Evolutionary conservation across 2,113 vertebrate genomes (phyloP).

Genomic region (Nesogale talazaci): DNA sequence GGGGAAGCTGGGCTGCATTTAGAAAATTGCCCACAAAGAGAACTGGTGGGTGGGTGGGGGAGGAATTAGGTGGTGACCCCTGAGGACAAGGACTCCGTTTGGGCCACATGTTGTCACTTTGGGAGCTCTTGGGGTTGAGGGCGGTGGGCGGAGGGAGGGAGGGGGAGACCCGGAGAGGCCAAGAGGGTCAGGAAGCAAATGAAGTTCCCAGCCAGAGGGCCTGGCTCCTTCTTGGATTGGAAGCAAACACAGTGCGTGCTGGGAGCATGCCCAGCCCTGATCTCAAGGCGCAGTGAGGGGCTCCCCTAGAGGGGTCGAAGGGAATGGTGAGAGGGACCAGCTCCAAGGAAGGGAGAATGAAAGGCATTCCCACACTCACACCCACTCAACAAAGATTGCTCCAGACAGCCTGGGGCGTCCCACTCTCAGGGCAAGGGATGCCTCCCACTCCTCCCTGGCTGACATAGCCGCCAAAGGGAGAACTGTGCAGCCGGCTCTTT

Average conservation of each 20-base stretch:
- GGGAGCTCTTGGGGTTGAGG: constrained; percentile 13
- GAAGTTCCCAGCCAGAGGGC: background rate
- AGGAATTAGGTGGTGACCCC: background rate
- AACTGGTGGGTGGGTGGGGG: constrained; percentile 34
- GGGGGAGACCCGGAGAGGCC: background rate
- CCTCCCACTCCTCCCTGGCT: background rate
- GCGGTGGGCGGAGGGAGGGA: background rate
- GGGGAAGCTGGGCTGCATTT: constrained; percentile 75
- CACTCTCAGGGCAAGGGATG: background rate
- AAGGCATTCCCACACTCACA: background rate
- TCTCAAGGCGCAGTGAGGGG: background rate
- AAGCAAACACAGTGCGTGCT: background rate
- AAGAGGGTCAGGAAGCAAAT: background rate
- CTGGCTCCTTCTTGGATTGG: constrained; percentile 48
- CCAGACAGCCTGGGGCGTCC: background rate
- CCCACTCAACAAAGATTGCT: background rate
- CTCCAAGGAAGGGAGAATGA: accelerated
- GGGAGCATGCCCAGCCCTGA: background rate
- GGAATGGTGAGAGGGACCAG: background rate
- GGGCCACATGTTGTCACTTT: constrained; percentile 57
- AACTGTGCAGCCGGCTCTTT: background rate
- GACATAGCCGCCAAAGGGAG: background rate
- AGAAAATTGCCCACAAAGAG: constrained; percentile 67
- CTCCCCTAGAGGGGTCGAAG: background rate
- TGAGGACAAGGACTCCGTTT: constrained; percentile 45